Evolutionary conservation across 2,888 invertebrate species (phyloP), one percentile per base, ranked within the genome.

Genomic region (Melanostoma scalare): DNA sequence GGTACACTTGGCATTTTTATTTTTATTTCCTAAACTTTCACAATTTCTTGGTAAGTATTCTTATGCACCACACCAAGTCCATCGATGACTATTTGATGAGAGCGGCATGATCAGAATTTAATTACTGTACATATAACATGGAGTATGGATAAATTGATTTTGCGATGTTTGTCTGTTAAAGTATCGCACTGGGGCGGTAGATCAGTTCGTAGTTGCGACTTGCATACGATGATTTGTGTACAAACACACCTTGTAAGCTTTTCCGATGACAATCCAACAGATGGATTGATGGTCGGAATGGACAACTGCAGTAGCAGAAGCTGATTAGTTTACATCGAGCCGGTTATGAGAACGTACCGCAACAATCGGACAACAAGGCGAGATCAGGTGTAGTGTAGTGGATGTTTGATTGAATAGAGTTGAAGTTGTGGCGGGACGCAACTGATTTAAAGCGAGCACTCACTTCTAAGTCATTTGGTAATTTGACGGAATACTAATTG

Each of bases 31-130:
- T 68, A 55, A 42, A 79, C 82, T 84, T 84, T 84, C 84, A 79
- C 79, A 79, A 65, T 79, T 71, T 84, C 60, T 67, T 74, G 60
- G 1, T 1, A 20, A 20, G 74, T 84, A 84, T 84, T 84, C 79
- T 79, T 67, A 84, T 74, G 79, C 48, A 75, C 79, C 48, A 75
- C 79, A 60, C 74, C 33, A 75, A 79, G 71, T 69, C 71, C 75
- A 79, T n/a, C 67, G 60, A 69, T 58, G 76, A 44, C 56, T 56
- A 38, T 52, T 50, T 63, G 63, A 69, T 60, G 52, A 56, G 56
- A 69, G 53, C 30, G 55, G 79, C 84, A 84, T 84, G 84, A 79
- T 74, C 84, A 75, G 84, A 84, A 84, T 84, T 79, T 84, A 84
- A 84, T 84, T 79, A 84, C 50, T 20, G 20, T 20, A 20, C 20